Base-by-base conservation (phyloP, 1,140 invertebrate genomes). In the Lepidotrigona ventralis region DNA sequence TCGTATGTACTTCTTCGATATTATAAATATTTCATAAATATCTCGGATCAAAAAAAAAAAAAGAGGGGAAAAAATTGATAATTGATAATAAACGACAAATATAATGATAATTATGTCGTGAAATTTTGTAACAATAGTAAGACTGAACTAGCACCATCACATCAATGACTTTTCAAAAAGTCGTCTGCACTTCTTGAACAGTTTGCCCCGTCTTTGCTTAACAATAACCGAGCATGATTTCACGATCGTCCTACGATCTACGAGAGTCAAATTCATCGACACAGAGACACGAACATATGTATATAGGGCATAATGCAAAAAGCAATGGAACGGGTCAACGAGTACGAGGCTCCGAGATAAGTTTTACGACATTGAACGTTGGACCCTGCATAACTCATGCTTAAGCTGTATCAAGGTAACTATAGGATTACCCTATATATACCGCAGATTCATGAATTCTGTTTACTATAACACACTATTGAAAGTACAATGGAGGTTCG, bases 331-430 rank as follows among this genome's bases (percentile, higher is more conserved):
- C 54, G 9, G 23, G 26, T 26, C 33, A 70, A 64, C 1, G 3
- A n/a, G 5, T 66, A 14, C 2, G 69, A 23, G 78, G 66, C 14
- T 1, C 39, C 15, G 26, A 85, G 68, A 85, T 86, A 74, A 83
- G 76, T 83, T 83, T 88, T 29, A 63, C 58, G 71, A 71, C 88
- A 88, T 77, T 88, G 88, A 88, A 85, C 85, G 75, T 88, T 64
- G 86, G 83, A 85, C 83, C 80, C 76, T 71, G 54, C 54, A 51
- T 78, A 71, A 66, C 77, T 74, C 64, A 39, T 68, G 84, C 53
- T 85, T 85, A 75, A 85, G 70, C 83, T 71, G 51, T 17, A n/a
- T 26, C 79, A 82, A 82, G 74, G 74, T 86, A 77, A 83, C 79
- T 64, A 12, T 23, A 12, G 33, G 14, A 39, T 39, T 39, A 53